phyloP scores from a whole-genome alignment of 2,888 invertebrate species.

The Lasiommata megera region DNA sequence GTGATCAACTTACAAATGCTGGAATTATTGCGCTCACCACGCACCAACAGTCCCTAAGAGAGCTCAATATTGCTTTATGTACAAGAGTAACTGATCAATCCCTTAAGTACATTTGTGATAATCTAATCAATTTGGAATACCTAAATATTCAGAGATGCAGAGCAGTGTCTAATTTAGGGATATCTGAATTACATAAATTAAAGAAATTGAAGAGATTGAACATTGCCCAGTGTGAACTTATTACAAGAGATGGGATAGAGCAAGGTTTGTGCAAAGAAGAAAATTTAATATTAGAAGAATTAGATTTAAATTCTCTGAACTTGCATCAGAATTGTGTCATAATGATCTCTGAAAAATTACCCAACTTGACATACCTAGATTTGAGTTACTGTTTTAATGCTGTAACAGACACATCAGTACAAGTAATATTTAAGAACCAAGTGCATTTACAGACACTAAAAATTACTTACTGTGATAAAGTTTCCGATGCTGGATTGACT shows the following conservation, averaged over 20 bases:
- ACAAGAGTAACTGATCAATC: constrained; percentile 84
- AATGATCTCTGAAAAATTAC: constrained; percentile 80
- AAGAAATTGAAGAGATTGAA: constrained; percentile 81
- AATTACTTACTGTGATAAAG: constrained; percentile 84
- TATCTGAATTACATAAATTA: constrained; percentile 77
- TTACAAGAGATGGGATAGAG: constrained; percentile 83
- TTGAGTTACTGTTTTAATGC: constrained; percentile 86
- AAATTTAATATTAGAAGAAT: constrained; percentile 72
- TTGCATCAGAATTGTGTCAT: constrained; percentile 84
- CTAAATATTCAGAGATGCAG: constrained; percentile 84
- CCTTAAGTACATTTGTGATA: constrained; percentile 80
- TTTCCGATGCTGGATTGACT: constrained; percentile 87
- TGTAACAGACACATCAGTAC: constrained; percentile 85
- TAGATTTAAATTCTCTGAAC: constrained; percentile 82
- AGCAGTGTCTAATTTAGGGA: constrained; percentile 83
- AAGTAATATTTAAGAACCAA: constrained; percentile 85
- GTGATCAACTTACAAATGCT: constrained; percentile 83
- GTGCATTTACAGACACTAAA: constrained; percentile 80
- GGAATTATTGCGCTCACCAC: constrained; percentile 79
- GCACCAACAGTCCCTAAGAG: constrained; percentile 77
- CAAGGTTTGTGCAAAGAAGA: constrained; percentile 79
- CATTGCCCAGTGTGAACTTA: constrained; percentile 84
- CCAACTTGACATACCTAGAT: constrained; percentile 82
- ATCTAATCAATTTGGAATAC: constrained; percentile 79
- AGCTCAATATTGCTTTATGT: constrained; percentile 84